Percentiles rank a stretch among this genome's conserved stretches.
Evolutionary conservation across 2,113 vertebrate genomes (phyloP).

Genomic region (Eclectus roratus): DNA sequence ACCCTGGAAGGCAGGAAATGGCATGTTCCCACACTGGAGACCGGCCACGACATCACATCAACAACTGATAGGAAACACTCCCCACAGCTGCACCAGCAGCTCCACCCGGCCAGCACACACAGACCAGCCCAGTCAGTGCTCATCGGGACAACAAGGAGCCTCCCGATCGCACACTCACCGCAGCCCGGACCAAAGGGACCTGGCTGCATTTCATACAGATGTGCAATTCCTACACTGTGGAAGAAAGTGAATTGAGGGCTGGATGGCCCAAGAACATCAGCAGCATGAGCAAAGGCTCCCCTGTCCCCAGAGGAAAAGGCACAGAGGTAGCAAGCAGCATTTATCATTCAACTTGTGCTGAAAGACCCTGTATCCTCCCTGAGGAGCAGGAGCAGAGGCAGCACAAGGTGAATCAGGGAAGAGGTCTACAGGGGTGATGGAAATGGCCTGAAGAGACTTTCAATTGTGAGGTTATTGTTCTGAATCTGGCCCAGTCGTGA

Average conservation of each 20-base stretch:
- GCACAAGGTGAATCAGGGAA: accelerated
- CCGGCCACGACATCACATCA: background rate
- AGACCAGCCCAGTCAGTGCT: background rate
- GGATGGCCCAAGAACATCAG: background rate
- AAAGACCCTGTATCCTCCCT: background rate
- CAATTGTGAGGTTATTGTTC: background rate
- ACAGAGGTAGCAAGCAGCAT: background rate
- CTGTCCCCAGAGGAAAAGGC: background rate
- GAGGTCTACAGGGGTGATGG: background rate
- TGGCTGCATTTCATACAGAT: background rate
- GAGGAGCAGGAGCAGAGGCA: background rate
- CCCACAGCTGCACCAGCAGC: background rate
- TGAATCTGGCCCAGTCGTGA: background rate
- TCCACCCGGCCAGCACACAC: background rate
- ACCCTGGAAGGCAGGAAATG: background rate
- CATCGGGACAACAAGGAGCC: background rate
- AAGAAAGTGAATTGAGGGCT: background rate
- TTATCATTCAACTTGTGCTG: background rate
- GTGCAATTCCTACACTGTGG: background rate
- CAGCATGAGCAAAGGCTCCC: background rate
- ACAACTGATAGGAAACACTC: background rate
- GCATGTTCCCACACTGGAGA: background rate
- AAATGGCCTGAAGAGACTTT: background rate
- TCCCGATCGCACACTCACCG: accelerated
- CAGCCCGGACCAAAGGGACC: background rate